Percentiles rank a stretch among this genome's conserved stretches.
Conservation (phyloP, 2,888 invertebrate genomes). For the Archips crataeganus region DNA sequence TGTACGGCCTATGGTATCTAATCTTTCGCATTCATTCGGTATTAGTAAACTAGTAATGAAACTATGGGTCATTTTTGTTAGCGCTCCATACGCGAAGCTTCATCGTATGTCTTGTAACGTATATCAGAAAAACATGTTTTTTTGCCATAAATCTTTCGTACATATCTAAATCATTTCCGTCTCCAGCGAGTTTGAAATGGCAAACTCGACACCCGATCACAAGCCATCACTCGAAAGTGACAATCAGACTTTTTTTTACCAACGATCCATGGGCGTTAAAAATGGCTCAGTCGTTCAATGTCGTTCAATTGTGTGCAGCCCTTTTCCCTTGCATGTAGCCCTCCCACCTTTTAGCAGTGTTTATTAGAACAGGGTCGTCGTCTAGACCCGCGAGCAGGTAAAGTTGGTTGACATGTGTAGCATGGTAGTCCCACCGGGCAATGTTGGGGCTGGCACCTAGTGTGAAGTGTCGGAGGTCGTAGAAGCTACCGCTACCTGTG, state of each 20-base stretch:
- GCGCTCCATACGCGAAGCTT: background rate
- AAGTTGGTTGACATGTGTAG: slow-evolving; percentile 98
- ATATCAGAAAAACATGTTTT: background rate
- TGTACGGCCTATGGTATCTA: background rate
- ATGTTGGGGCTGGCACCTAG: slow-evolving; percentile 96
- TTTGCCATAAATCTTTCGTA: background rate
- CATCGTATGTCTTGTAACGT: background rate
- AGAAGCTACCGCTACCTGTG: slow-evolving; percentile 97
- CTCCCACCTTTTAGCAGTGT: slow-evolving; percentile 96
- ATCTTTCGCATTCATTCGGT: slow-evolving; percentile 28
- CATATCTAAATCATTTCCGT: background rate
- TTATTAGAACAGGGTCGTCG: slow-evolving; percentile 91
- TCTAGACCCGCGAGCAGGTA: slow-evolving; percentile 95
- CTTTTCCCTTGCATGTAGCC: slow-evolving; percentile 98
- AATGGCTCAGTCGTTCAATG: slow-evolving; percentile 83
- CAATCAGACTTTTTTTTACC: slow-evolving; percentile 19
- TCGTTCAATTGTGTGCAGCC: slow-evolving; percentile 96
- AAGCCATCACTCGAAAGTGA: slow-evolving; percentile 11
- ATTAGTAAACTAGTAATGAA: slow-evolving; percentile 10
- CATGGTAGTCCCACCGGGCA: slow-evolving; percentile 99
- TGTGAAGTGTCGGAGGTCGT: slow-evolving; percentile 97
- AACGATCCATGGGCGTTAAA: background rate
- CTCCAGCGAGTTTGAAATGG: background rate
- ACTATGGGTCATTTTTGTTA: background rate
- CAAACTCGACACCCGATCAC: slow-evolving; percentile 10